phyloP scores from a whole-genome alignment of 1,140 invertebrate species.

The Andrena cerasifolii region DNA sequence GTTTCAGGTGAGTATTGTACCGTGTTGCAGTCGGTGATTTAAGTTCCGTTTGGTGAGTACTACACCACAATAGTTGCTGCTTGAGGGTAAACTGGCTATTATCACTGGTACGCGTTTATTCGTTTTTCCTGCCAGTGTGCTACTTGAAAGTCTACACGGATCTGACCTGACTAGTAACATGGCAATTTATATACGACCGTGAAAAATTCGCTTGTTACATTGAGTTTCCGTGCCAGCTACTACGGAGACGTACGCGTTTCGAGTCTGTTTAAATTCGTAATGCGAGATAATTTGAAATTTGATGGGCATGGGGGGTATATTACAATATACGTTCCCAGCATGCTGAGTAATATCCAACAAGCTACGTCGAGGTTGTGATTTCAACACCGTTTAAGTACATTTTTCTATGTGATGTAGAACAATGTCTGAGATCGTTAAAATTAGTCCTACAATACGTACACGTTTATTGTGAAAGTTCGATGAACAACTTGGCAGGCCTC shows the following conservation, averaged over 20 bases:
- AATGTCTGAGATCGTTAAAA: no score
- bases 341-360: background rate
- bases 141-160: background rate
- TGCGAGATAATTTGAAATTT: slow-evolving; percentile 16
- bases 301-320: background rate
- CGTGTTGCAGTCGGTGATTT: slow-evolving; percentile 19
- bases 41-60: slow-evolving; percentile 31
- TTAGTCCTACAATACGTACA: no score
- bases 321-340: background rate
- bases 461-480: no score
- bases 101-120: slow-evolving; percentile 12
- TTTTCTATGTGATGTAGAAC: no score
- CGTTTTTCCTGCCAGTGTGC: background rate
- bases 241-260: background rate
- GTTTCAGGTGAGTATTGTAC: slow-evolving; percentile 42
- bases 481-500: no score
- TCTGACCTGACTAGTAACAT: background rate
- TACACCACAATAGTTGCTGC: background rate
- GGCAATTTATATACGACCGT: slow-evolving; percentile 9
- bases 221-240: background rate
- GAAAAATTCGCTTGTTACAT: slow-evolving; percentile 1
- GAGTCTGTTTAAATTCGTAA: no score
- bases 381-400: background rate
- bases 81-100: background rate
- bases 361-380: no score